Evolutionary conservation across 2,888 invertebrate genomes (phyloP).

Genomic region (Cerceris rybyensis): DNA sequence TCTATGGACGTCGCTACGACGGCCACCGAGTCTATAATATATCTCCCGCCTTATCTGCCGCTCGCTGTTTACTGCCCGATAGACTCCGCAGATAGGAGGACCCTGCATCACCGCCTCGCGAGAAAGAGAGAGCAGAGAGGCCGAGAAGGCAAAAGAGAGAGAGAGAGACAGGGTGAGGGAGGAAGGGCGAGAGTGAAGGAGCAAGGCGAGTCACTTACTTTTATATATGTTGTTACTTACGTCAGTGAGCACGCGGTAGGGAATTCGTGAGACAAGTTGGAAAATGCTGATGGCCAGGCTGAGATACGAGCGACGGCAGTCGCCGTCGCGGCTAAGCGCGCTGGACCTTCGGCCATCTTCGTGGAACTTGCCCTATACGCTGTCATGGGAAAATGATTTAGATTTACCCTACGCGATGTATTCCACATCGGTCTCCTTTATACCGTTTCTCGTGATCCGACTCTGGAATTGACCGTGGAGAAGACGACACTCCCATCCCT

Average conservation of each 20-base stretch:
- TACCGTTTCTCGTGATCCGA: conserved; percentile 15
- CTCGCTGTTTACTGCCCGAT: conserved; percentile 82
- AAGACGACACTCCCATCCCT: conserved; percentile 3
- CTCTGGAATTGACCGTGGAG: not conserved
- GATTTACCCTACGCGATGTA: conserved; percentile 24
- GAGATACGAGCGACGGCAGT: conserved; percentile 70
- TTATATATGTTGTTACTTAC: conserved; percentile 79
- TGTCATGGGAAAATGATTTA: conserved; percentile 63
- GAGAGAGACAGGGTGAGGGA: too few species aligned
- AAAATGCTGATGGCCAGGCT: conserved; percentile 74
- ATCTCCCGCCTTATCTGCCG: conserved; percentile 81
- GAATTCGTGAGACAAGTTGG: conserved; percentile 78
- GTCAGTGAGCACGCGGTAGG: conserved; percentile 71
- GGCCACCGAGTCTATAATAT: conserved; percentile 79
- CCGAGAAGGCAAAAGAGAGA: too few species aligned
- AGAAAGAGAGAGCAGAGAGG: conserved; percentile 65
- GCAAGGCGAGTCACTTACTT: conserved; percentile 74
- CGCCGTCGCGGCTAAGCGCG: conserved; percentile 56
- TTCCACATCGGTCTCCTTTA: conserved; percentile 32
- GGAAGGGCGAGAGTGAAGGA: too few species aligned
- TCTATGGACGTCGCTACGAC: conserved; percentile 66
- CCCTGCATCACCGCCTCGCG: conserved; percentile 76
- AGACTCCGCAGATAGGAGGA: conserved; percentile 80
- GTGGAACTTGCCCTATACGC: conserved; percentile 28
- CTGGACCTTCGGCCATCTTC: conserved; percentile 38